Percentiles rank a stretch among this genome's conserved stretches.
Conservation (phyloP, 2,888 invertebrate species). For the Penaeus monodon region DNA sequence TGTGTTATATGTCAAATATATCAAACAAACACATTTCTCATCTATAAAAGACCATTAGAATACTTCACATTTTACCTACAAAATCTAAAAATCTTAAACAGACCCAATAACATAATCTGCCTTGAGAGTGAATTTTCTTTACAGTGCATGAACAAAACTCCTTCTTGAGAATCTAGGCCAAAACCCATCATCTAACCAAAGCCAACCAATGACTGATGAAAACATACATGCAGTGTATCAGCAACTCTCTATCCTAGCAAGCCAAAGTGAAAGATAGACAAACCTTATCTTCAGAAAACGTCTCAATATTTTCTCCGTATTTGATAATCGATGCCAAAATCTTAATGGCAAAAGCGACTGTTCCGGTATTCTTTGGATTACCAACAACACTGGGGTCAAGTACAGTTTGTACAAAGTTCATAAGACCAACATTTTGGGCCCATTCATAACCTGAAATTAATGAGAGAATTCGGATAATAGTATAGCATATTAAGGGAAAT, state of each 20-base stretch:
- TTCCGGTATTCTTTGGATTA: conserved; percentile 14
- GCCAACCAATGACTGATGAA: too few relatives aligned
- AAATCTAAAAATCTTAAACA: too few relatives aligned
- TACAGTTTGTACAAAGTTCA: conserved; percentile 12
- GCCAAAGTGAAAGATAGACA: neutral
- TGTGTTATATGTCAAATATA: too few relatives aligned
- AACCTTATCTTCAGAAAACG: conserved; percentile 34
- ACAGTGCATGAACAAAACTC: neutral
- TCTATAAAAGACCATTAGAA: neutral
- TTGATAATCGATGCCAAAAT: conserved; percentile 30
- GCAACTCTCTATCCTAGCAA: too few relatives aligned
- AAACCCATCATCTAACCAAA: too few relatives aligned
- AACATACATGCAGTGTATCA: too few relatives aligned
- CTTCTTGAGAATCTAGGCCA: neutral
- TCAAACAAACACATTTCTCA: neutral
- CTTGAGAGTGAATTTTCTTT: neutral
- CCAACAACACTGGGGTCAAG: conserved; percentile 17
- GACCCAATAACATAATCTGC: too few relatives aligned
- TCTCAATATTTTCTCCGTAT: conserved; percentile 18
- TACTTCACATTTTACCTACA: neutral
- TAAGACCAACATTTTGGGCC: conserved; percentile 26
- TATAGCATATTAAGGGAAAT: neutral
- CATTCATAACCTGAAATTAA: conserved; percentile 36
- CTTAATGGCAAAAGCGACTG: conserved; percentile 27
- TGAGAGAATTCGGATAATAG: neutral